Evolutionary conservation across 2,797 vertebrate species (phyloP).

Genomic region (Clamator glandarius): DNA sequence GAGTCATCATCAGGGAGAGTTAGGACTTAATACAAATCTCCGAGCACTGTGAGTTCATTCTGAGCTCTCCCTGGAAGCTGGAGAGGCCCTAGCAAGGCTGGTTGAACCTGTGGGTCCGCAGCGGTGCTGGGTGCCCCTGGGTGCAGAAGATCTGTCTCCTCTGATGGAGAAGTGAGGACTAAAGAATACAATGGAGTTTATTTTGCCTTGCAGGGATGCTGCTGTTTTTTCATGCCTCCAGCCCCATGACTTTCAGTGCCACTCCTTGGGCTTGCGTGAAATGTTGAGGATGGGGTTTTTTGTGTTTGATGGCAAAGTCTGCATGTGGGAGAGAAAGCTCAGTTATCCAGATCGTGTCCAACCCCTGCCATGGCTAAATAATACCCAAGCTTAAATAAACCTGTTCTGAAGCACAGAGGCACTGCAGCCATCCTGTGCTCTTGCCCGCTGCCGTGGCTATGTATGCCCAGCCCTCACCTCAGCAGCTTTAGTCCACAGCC

Average conservation of each 20-base stretch:
- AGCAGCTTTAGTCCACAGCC: neutral
- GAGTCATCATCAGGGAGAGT: neutral
- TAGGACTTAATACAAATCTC: neutral
- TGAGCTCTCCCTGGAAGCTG: neutral
- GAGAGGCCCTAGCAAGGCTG: neutral
- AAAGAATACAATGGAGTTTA: neutral
- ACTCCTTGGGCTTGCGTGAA: accelerated
- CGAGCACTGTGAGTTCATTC: accelerated
- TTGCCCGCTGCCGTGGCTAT: accelerated
- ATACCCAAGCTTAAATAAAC: neutral
- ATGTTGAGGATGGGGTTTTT: neutral
- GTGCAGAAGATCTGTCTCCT: neutral
- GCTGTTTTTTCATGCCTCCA: neutral
- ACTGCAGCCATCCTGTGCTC: neutral
- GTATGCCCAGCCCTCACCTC: neutral
- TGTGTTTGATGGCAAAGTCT: neutral
- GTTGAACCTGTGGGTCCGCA: neutral
- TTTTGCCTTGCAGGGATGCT: neutral
- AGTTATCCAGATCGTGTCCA: neutral
- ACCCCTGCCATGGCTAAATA: neutral
- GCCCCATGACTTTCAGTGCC: neutral
- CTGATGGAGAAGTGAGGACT: neutral
- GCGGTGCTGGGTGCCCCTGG: neutral
- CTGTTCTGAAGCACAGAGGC: neutral
- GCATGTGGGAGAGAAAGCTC: neutral